A percentile compares a stretch with the other conserved stretches of the same genome.
phyloP scores from a whole-genome alignment of 2,797 vertebrate species.

The Megaceryle alcyon region DNA sequence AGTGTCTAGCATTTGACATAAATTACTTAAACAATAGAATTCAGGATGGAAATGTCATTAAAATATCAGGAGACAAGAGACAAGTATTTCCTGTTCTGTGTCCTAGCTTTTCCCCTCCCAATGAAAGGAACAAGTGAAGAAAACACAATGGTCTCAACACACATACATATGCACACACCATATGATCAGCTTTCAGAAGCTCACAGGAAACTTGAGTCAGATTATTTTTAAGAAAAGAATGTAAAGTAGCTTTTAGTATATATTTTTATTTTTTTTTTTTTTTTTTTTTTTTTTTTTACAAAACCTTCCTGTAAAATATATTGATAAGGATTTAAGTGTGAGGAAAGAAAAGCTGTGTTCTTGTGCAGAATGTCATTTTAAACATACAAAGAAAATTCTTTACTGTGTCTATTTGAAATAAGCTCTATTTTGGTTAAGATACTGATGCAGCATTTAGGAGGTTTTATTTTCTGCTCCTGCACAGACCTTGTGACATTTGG shows the following conservation, averaged over 20 bases:
- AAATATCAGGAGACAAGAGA: not conserved
- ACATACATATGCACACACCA: fast-evolving
- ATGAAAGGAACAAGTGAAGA: not conserved
- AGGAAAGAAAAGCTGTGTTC: not conserved
- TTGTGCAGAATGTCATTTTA: not conserved
- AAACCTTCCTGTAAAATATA: not conserved
- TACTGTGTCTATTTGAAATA: not conserved
- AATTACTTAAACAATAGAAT: not conserved
- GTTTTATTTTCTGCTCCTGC: not conserved
- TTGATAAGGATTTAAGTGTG: not conserved
- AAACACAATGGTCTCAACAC: not conserved
- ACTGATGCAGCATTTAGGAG: not conserved
- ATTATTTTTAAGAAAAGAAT: not conserved
- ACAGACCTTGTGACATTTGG: not conserved
- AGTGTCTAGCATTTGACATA: not conserved
- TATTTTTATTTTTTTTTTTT: too few relatives aligned
- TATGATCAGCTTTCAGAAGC: not conserved
- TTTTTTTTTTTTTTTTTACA: not conserved
- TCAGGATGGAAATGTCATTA: not conserved
- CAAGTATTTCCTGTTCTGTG: not conserved
- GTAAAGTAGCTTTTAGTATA: not conserved
- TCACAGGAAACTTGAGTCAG: not conserved
- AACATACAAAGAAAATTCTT: not conserved
- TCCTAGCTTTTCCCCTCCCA: not conserved
- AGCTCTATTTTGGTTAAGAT: not conserved